Percentiles rank a stretch among this genome's conserved stretches.
Evolutionary conservation across 2,888 invertebrate species (phyloP).

Genomic region (Eumacrocentrus americanus): DNA sequence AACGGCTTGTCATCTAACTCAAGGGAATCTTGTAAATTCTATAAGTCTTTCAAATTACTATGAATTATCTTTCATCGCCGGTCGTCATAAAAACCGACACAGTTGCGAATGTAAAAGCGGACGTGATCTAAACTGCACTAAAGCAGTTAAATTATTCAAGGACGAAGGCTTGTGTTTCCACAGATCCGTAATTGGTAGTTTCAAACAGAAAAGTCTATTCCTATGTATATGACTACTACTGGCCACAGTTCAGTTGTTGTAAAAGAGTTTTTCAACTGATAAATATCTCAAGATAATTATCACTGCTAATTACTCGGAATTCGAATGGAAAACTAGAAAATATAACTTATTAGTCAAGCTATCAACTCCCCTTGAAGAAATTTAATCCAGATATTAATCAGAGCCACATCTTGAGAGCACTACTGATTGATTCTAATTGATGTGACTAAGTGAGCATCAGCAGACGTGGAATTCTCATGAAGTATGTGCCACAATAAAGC

Average conservation of each 20-base stretch:
- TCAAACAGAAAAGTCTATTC: not conserved
- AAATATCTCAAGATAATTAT: not conserved
- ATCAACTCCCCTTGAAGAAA: conserved; percentile 1
- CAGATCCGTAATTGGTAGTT: not conserved
- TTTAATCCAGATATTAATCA: conserved; percentile 17
- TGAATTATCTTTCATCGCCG: not conserved
- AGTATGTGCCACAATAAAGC: too few species aligned
- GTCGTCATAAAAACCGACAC: not conserved
- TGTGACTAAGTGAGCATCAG: not conserved
- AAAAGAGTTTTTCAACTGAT: too few species aligned
- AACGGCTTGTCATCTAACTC: too few species aligned
- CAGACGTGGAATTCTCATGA: conserved; percentile 16
- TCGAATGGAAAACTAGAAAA: too few species aligned
- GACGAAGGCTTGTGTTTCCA: not conserved
- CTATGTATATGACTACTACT: too few species aligned
- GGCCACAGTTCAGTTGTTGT: too few species aligned
- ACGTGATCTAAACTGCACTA: conserved; percentile 9
- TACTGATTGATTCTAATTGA: conserved; percentile 26
- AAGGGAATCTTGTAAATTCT: too few species aligned
- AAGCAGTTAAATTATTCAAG: conserved; percentile 24
- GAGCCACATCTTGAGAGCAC: not conserved
- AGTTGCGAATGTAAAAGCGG: conserved; percentile 2
- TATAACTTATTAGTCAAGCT: not conserved
- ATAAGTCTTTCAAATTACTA: not conserved
- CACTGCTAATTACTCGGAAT: too few species aligned